phyloP scores from a whole-genome alignment of 2,797 vertebrate genomes.

The Parauchenoglanis punctatus region DNA sequence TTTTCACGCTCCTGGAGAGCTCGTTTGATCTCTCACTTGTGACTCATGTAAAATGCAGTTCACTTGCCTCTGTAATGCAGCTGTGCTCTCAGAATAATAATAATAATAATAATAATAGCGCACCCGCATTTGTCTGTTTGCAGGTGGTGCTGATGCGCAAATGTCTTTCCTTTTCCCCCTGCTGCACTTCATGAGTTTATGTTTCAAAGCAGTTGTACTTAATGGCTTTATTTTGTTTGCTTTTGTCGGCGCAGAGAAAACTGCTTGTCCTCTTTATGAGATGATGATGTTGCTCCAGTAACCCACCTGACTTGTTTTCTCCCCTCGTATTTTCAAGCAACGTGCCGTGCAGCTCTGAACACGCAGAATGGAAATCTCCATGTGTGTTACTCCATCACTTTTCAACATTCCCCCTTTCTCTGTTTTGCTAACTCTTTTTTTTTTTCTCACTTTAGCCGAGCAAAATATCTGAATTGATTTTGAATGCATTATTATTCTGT shows the following conservation, averaged over 20 bases:
- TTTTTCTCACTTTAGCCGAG: background rate
- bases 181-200: background rate
- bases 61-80: conserved; percentile 22
- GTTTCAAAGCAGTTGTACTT: background rate
- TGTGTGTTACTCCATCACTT: background rate
- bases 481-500: background rate
- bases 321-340: background rate
- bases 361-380: background rate
- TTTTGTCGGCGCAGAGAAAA: background rate
- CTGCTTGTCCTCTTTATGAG: conserved; percentile 7
- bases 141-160: conserved; percentile 13
- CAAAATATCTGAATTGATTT: background rate
- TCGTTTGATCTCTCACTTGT: conserved; percentile 29
- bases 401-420: background rate
- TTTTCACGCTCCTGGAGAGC: conserved; percentile 23
- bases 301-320: background rate
- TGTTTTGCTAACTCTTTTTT: conserved; percentile 15
- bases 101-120: conserved; percentile 1
- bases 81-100: conserved; percentile 4
- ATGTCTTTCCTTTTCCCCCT: background rate
- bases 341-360: background rate
- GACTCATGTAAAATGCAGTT: conserved; percentile 28
- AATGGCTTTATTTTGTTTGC: conserved; percentile 5
- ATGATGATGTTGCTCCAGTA: background rate
- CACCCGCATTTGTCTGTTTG: conserved; percentile 30